A percentile compares a stretch with the other conserved stretches of the same genome.
Evolutionary conservation across 2,888 invertebrate genomes (phyloP).

Genomic region (Philaethria dido): DNA sequence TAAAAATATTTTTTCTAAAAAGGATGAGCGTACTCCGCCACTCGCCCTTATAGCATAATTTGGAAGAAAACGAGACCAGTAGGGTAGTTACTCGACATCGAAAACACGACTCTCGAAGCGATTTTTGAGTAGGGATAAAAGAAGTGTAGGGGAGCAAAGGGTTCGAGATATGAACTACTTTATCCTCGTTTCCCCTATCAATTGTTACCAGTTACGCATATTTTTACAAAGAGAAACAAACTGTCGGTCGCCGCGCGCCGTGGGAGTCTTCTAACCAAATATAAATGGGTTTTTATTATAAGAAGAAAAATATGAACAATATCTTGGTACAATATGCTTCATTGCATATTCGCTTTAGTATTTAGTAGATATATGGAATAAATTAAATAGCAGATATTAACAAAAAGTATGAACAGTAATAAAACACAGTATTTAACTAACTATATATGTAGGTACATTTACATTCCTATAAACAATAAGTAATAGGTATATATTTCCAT

Average conservation of each 20-base stretch:
- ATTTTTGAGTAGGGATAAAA: slow-evolving; percentile 79
- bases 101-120: slow-evolving; percentile 70
- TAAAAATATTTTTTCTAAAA: background rate
- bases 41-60: slow-evolving; percentile 46
- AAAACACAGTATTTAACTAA: too few relatives aligned
- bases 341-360: background rate
- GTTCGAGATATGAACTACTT: slow-evolving; percentile 70
- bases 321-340: background rate
- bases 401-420: too few relatives aligned
- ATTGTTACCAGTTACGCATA: slow-evolving; percentile 80
- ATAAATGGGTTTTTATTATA: background rate
- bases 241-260: slow-evolving; percentile 44
- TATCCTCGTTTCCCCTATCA: slow-evolving; percentile 72
- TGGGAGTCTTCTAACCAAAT: slow-evolving; percentile 24
- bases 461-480: too few relatives aligned
- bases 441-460: too few relatives aligned
- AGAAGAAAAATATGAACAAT: background rate
- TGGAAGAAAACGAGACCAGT: slow-evolving; percentile 70
- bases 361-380: too few relatives aligned
- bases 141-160: slow-evolving; percentile 72
- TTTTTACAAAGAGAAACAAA: slow-evolving; percentile 67
- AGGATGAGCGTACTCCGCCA: background rate
- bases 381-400: too few relatives aligned
- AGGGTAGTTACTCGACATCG: slow-evolving; percentile 69
- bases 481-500: too few relatives aligned